phyloP scores from a whole-genome alignment of 1,140 invertebrate species.

The Brachionus angularis region DNA sequence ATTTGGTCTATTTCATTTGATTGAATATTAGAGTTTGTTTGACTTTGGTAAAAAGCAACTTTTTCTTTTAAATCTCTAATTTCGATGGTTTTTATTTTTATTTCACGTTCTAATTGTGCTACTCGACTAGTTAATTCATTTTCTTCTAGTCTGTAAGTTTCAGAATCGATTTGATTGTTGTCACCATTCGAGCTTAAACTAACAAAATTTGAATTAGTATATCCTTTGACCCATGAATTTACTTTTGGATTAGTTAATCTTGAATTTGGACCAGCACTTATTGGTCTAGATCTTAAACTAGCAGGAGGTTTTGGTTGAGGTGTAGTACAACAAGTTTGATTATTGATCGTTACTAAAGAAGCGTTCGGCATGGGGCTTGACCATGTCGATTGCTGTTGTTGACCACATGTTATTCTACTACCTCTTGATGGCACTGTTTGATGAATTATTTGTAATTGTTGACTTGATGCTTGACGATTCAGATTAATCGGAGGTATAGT shows the following conservation, averaged over 20 bases:
- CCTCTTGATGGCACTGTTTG: conserved; percentile 37
- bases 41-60: conserved; percentile 25
- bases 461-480: conserved; percentile 1
- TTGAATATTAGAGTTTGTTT: background rate
- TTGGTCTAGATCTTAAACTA: conserved; percentile 49
- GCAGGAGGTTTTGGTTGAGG: conserved; percentile 44
- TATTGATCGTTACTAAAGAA: conserved; percentile 46
- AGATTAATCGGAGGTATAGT: conserved; percentile 26
- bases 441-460: conserved; percentile 42
- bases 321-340: conserved; percentile 24
- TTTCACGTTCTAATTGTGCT: conserved; percentile 3
- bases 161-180: conserved; percentile 26
- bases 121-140: background rate
- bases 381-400: conserved; percentile 46
- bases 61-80: conserved; percentile 24
- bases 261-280: conserved; percentile 50
- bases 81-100: conserved; percentile 26
- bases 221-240: conserved; percentile 43
- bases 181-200: conserved; percentile 33
- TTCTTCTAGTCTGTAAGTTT: conserved; percentile 16
- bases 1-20: conserved; percentile 52
- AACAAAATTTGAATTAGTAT: conserved; percentile 45
- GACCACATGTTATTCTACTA: conserved; percentile 45
- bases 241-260: conserved; percentile 4
- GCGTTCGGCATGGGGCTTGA: conserved; percentile 46